A percentile compares a stretch with the other conserved stretches of the same genome.
phyloP scores from a whole-genome alignment of 2,888 invertebrate species.

The Eremobia ochroleuca region DNA sequence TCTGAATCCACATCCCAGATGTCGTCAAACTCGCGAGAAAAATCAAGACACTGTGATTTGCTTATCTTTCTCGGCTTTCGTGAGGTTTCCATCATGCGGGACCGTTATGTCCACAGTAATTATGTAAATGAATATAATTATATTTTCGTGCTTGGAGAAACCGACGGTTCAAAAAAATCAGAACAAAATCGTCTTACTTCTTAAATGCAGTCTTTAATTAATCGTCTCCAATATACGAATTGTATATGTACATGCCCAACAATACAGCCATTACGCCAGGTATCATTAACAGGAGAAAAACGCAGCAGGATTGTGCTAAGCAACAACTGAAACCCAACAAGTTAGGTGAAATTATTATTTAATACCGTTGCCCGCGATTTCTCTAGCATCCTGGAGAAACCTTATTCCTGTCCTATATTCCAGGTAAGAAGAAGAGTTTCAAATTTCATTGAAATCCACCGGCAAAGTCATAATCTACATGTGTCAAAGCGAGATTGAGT shows the following conservation, averaged over 20 bases:
- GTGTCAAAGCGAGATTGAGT: neutral
- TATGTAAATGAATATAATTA: neutral
- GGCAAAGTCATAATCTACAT: too few species aligned
- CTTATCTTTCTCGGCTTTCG: neutral
- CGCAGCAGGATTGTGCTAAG: neutral
- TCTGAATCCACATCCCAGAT: neutral
- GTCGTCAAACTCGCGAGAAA: neutral
- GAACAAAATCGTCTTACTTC: conserved; percentile 12
- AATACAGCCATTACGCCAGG: conserved; percentile 3
- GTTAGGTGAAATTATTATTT: neutral
- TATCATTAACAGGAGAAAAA: neutral
- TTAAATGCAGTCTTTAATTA: neutral
- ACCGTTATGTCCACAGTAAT: neutral
- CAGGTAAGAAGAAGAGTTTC: neutral
- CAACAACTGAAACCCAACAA: conserved; percentile 22
- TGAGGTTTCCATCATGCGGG: neutral
- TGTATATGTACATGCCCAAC: conserved; percentile 21
- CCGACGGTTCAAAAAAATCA: neutral
- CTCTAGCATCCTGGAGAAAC: neutral
- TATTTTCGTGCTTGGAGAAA: neutral
- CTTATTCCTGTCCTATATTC: neutral
- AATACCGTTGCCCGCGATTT: neutral
- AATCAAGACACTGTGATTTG: neutral
- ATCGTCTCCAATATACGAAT: neutral
- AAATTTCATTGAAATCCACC: neutral